phyloP scores from a whole-genome alignment of 2,113 vertebrate species.

The Tamias sibiricus region DNA sequence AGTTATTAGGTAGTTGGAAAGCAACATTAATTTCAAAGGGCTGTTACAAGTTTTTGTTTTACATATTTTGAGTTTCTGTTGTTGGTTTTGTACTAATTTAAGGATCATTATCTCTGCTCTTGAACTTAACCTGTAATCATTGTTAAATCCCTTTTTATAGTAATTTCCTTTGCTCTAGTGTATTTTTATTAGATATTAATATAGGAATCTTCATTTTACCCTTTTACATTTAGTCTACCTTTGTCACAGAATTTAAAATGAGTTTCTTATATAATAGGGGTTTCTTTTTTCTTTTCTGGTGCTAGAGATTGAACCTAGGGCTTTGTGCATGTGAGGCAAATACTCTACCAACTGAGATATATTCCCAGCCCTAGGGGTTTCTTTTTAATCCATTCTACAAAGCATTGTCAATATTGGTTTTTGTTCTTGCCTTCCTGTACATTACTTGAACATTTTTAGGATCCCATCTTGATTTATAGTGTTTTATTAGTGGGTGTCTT shows the following conservation, averaged over 20 bases:
- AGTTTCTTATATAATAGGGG: background rate
- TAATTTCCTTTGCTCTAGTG: background rate
- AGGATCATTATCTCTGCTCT: background rate
- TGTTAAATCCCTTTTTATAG: background rate
- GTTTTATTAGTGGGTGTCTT: background rate
- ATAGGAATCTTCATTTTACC: background rate
- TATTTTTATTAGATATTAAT: background rate
- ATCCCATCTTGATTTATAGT: background rate
- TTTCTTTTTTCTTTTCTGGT: too few relatives aligned
- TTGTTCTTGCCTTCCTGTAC: background rate
- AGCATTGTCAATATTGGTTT: background rate
- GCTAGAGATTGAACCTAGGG: too few relatives aligned
- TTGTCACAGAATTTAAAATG: background rate
- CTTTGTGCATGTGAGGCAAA: too few relatives aligned
- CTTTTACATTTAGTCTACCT: background rate
- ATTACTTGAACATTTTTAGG: background rate
- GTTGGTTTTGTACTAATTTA: background rate
- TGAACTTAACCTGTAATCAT: background rate
- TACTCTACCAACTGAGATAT: too few relatives aligned
- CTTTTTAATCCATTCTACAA: background rate
- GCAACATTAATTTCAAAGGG: background rate
- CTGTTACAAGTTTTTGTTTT: background rate
- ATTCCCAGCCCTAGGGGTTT: too few relatives aligned
- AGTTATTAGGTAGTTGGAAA: background rate
- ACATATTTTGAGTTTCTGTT: conserved; percentile 3